phyloP scores from a whole-genome alignment of 2,797 vertebrate genomes.

The Gastrophryne carolinensis region DNA sequence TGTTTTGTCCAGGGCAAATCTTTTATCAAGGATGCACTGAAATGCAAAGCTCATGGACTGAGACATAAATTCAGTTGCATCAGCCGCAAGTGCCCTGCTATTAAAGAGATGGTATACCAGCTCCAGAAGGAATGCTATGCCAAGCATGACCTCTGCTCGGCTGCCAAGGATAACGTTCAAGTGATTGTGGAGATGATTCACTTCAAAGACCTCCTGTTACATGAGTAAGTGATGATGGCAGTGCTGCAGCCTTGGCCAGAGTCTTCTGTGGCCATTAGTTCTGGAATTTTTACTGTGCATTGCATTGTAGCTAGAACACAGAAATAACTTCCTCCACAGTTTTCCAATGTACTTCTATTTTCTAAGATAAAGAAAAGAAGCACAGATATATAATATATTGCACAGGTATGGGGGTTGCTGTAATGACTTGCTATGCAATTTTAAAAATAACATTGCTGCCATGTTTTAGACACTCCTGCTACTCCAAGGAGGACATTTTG shows the following conservation, averaged over 20 bases:
- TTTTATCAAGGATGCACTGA: constrained; percentile 97
- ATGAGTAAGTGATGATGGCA: constrained; percentile 82
- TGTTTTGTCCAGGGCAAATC: constrained; percentile 86
- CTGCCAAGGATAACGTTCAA: constrained; percentile 91
- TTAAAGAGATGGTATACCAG: constrained; percentile 98
- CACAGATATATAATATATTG: no score
- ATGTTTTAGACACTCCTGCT: no score
- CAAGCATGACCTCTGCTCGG: constrained; percentile 93
- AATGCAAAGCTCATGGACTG: constrained; percentile 95
- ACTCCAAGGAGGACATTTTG: no score
- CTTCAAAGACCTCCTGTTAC: constrained; percentile 95
- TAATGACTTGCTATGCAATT: no score
- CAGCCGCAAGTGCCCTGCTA: constrained; percentile 96
- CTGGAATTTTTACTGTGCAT: background rate
- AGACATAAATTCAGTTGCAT: constrained; percentile 97
- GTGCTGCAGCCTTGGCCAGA: constrained; percentile 3
- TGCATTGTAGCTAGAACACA: background rate
- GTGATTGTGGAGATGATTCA: constrained; percentile 99
- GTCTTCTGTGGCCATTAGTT: background rate
- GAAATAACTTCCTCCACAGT: background rate
- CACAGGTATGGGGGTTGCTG: no score
- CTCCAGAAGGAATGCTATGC: constrained; percentile 95
- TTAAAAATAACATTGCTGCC: no score
- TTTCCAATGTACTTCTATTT: no score
- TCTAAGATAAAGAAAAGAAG: no score